A percentile compares a stretch with the other conserved stretches of the same genome.
Evolutionary conservation across 2,797 vertebrate species (phyloP).

Genomic region (Lithobates sylvaticus): DNA sequence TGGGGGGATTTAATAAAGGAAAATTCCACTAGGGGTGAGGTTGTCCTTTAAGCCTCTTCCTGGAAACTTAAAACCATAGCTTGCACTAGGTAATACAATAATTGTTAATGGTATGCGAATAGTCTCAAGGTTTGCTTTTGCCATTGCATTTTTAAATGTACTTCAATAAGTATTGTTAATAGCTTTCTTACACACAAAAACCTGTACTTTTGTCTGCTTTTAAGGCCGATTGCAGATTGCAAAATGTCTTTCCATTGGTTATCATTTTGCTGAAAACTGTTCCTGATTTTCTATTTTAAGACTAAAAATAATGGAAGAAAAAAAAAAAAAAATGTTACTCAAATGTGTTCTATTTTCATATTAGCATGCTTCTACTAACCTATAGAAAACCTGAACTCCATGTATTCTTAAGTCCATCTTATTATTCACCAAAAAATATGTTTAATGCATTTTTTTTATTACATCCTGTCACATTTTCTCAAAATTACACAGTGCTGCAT

Average conservation of each 20-base stretch:
- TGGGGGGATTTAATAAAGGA: too few species aligned
- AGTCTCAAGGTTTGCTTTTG: not conserved
- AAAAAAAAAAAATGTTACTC: not conserved
- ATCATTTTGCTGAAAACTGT: not conserved
- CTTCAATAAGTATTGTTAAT: not conserved
- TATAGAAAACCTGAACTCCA: not conserved
- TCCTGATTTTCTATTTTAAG: not conserved
- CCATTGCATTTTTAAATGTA: not conserved
- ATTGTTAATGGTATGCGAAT: not conserved
- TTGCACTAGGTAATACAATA: not conserved
- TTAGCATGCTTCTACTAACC: not conserved
- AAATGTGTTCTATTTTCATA: slow-evolving; percentile 6
- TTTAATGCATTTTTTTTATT: slow-evolving; percentile 15
- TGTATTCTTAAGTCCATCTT: not conserved
- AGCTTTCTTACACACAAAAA: not conserved
- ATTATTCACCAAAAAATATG: slow-evolving; percentile 23
- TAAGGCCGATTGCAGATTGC: not conserved
- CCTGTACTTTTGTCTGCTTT: not conserved
- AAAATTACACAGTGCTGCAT: not conserved
- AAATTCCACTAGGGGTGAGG: not conserved
- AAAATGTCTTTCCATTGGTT: not conserved
- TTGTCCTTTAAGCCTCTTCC: not conserved
- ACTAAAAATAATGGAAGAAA: not conserved
- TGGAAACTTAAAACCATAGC: not conserved
- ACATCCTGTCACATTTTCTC: not conserved